Conservation (phyloP, 2,113 vertebrate species). For the Aldabrachelys gigantea region DNA sequence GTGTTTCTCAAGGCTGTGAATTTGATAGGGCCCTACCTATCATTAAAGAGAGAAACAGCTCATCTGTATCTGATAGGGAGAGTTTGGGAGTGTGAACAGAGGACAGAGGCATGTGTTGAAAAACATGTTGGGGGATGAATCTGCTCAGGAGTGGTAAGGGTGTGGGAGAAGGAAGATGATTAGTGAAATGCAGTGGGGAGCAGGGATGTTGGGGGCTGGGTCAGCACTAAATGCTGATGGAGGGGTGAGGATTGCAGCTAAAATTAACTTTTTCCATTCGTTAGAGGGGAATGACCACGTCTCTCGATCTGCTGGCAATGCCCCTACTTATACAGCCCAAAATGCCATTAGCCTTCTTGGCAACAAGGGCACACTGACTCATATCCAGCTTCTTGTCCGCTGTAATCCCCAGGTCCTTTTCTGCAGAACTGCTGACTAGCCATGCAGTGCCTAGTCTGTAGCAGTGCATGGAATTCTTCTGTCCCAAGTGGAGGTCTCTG, state of each 20-base stretch:
- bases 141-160: not conserved
- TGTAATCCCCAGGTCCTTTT: no score
- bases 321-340: no score
- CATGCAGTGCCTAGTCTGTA: no score
- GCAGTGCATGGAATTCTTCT: no score
- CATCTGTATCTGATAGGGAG: not conserved
- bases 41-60: not conserved
- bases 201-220: accelerated
- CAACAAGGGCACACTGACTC: no score
- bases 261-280: not conserved
- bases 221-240: not conserved
- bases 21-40: not conserved
- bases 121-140: not conserved
- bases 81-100: not conserved
- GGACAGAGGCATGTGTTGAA: not conserved
- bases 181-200: not conserved
- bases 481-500: no score
- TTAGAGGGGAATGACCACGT: not conserved
- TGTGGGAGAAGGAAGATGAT: not conserved
- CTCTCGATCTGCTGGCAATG: no score
- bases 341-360: no score
- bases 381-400: no score
- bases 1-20: no score
- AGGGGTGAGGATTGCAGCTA: not conserved
- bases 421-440: no score